A percentile compares a stretch with the other conserved stretches of the same genome.
Conservation (phyloP, 2,888 invertebrate species). For the Physocephala rufipes region DNA sequence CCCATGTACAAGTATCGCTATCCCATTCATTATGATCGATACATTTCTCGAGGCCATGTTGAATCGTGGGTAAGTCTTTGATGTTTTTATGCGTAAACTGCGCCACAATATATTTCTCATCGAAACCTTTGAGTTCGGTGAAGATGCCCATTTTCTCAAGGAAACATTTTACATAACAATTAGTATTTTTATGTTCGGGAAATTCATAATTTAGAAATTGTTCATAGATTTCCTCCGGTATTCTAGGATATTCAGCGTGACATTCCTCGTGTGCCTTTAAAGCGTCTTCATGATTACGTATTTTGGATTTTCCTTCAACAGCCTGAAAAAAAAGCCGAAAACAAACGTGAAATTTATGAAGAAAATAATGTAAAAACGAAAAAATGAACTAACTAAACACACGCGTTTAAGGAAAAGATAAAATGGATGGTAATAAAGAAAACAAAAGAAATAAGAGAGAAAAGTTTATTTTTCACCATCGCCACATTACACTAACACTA, state of each 20-base stretch:
- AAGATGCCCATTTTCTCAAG: constrained; percentile 62
- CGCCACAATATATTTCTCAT: constrained; percentile 53
- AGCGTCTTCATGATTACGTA: constrained; percentile 59
- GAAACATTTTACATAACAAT: constrained; percentile 62
- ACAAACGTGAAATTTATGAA: constrained; percentile 15
- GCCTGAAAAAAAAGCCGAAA: constrained; percentile 37
- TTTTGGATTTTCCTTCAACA: constrained; percentile 50
- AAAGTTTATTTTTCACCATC: too few relatives aligned
- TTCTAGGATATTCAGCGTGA: constrained; percentile 48
- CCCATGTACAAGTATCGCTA: constrained; percentile 59
- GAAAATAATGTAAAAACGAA: background rate
- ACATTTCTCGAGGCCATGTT: constrained; percentile 60
- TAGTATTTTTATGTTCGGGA: constrained; percentile 58
- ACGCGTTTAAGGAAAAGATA: too few relatives aligned
- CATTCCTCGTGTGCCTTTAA: constrained; percentile 57
- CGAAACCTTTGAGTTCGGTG: constrained; percentile 54
- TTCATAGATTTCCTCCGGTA: constrained; percentile 59
- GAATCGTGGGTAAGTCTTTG: constrained; percentile 50
- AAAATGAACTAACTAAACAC: background rate
- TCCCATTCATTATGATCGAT: constrained; percentile 61
- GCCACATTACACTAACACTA: too few relatives aligned
- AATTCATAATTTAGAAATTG: constrained; percentile 59
- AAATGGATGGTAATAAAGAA: background rate
- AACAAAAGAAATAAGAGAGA: background rate
- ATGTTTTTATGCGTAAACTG: constrained; percentile 56